Conservation (phyloP, 2,113 vertebrate species). For the Eulemur rufifrons region DNA sequence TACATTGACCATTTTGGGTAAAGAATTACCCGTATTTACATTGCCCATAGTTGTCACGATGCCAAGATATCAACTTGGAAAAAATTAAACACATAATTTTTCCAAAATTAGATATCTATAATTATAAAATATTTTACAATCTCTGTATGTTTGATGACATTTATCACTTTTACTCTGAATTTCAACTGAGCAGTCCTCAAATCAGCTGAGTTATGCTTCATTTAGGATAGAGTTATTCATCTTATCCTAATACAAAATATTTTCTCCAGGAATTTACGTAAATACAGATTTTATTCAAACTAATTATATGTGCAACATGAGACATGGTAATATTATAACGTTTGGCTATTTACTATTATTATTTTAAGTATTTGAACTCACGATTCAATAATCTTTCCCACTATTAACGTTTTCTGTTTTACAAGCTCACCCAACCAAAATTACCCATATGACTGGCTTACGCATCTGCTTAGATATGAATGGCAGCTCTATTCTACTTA, state of each 20-base stretch:
- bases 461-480: background rate
- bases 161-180: background rate
- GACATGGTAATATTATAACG: slow-evolving; percentile 8
- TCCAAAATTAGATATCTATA: background rate
- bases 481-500: background rate
- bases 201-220: background rate
- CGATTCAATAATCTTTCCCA: background rate
- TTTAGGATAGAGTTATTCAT: background rate
- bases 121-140: background rate
- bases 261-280: slow-evolving; percentile 16
- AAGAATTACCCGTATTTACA: background rate
- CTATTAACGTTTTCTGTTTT: background rate
- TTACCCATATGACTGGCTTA: background rate
- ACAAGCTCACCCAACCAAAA: background rate
- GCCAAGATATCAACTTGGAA: background rate
- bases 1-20: background rate
- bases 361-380: background rate
- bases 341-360: background rate
- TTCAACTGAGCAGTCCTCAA: background rate
- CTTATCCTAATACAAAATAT: background rate
- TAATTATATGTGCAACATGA: background rate
- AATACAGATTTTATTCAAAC: slow-evolving; percentile 22
- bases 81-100: slow-evolving; percentile 34
- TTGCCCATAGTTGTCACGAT: background rate
- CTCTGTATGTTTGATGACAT: background rate